phyloP scores from a whole-genome alignment of 2,888 invertebrate species.

The Dolomedes plantarius region DNA sequence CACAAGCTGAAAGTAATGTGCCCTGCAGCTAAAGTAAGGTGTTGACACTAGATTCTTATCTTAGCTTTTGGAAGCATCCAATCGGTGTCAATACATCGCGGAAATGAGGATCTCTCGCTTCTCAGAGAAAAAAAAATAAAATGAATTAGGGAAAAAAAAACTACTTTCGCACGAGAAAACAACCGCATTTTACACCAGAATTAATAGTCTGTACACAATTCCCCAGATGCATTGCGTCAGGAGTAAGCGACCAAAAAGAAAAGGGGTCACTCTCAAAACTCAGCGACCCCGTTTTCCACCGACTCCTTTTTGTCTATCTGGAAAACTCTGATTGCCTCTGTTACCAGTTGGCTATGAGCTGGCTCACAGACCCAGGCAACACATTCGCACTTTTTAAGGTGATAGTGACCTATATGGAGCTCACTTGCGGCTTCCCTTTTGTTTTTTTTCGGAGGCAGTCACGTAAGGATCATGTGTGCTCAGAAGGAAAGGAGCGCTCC shows the following conservation, averaged over 20 bases:
- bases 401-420: slow-evolving; percentile 43
- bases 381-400: slow-evolving; percentile 15
- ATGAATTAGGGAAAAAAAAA: not conserved
- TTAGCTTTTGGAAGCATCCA: not conserved
- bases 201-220: not conserved
- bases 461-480: not conserved
- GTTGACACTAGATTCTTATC: too few relatives aligned
- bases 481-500: not conserved
- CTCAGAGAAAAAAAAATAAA: not conserved
- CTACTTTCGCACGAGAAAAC: slow-evolving; percentile 13
- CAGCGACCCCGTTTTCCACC: not conserved
- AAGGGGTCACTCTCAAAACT: not conserved
- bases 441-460: slow-evolving; percentile 1
- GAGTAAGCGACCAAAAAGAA: not conserved
- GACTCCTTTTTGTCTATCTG: too few relatives aligned
- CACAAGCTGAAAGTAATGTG: too few relatives aligned
- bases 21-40: too few relatives aligned
- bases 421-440: slow-evolving; percentile 19
- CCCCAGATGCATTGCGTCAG: not conserved
- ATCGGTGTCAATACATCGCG: not conserved
- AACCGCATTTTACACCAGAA: not conserved
- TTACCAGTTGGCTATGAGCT: too few relatives aligned
- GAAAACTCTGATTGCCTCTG: too few relatives aligned
- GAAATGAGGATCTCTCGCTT: not conserved
- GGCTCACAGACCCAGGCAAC: too few relatives aligned